These are phyloP conservation scores for Deilephila elpenor DNA, from an alignment of 2,888 invertebrate species.

Conservation along the genomic window DNA sequence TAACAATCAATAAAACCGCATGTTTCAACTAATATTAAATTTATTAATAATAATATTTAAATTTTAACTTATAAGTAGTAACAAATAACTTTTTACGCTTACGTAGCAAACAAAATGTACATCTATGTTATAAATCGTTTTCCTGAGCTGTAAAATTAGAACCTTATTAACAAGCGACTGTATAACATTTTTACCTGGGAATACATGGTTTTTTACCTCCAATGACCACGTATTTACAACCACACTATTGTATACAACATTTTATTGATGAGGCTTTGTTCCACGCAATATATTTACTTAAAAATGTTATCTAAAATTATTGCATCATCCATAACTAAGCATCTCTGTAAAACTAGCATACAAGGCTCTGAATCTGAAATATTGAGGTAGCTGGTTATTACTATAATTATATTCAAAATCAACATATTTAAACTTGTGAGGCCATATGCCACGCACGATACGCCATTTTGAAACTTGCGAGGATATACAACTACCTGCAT, in stretches of 20 bases:
- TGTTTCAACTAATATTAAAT: neutral
- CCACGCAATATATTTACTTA: neutral
- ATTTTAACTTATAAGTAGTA: neutral
- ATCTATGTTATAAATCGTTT: neutral
- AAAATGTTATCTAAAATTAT: neutral
- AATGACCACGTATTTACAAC: no score
- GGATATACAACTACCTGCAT: no score
- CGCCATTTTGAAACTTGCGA: no score
- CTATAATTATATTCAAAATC: neutral
- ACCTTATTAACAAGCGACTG: neutral
- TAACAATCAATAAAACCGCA: neutral
- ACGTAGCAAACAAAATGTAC: conserved; percentile 23
- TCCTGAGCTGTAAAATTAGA: neutral
- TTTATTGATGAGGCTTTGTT: neutral
- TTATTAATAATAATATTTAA: neutral
- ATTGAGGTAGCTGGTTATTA: conserved; percentile 14
- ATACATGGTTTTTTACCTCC: no score
- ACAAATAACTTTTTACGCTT: neutral
- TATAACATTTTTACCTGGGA: no score
- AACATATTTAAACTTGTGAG: neutral
- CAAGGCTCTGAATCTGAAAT: conserved; percentile 2
- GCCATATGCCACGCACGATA: neutral
- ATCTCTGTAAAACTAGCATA: neutral
- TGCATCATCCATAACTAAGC: neutral
- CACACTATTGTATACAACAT: neutral